A percentile compares a stretch with the other conserved stretches of the same genome.
Evolutionary conservation across 2,113 vertebrate species (phyloP).

Genomic region (Albula glossodonta): DNA sequence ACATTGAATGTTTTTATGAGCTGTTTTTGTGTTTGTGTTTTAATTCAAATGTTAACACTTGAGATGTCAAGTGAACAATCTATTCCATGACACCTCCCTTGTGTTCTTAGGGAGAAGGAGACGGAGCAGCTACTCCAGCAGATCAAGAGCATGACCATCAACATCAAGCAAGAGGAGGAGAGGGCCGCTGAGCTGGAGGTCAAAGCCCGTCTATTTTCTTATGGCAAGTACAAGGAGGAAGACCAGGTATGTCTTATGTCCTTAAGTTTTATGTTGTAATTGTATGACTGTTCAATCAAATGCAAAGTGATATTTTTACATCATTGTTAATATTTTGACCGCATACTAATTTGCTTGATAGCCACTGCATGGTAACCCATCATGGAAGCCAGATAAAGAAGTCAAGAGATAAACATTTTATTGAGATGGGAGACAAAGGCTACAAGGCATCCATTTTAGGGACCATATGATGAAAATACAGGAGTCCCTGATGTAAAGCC

Average conservation of each 20-base stretch:
- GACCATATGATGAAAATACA: no score
- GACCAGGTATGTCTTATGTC: slow-evolving; percentile 70
- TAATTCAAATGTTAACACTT: neutral
- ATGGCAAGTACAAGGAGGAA: slow-evolving; percentile 63
- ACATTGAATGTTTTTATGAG: neutral
- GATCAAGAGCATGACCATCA: slow-evolving; percentile 61
- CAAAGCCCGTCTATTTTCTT: slow-evolving; percentile 73
- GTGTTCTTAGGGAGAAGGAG: slow-evolving; percentile 72
- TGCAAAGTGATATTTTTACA: no score
- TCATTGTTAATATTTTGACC: no score
- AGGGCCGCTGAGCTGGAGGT: slow-evolving; percentile 70
- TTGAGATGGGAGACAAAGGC: no score
- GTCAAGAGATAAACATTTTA: no score
- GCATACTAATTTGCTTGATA: no score
- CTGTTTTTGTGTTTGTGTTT: neutral
- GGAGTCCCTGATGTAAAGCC: neutral
- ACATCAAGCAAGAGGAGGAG: slow-evolving; percentile 71
- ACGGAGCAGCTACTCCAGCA: slow-evolving; percentile 69
- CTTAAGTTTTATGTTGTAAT: no score
- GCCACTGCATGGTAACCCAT: no score
- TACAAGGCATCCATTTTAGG: no score
- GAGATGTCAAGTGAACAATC: neutral
- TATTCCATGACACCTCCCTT: neutral
- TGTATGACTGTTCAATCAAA: no score
- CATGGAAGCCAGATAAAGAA: no score